Evolutionary conservation across 2,797 vertebrate species (phyloP).

Genomic region (Staurois parvus): DNA sequence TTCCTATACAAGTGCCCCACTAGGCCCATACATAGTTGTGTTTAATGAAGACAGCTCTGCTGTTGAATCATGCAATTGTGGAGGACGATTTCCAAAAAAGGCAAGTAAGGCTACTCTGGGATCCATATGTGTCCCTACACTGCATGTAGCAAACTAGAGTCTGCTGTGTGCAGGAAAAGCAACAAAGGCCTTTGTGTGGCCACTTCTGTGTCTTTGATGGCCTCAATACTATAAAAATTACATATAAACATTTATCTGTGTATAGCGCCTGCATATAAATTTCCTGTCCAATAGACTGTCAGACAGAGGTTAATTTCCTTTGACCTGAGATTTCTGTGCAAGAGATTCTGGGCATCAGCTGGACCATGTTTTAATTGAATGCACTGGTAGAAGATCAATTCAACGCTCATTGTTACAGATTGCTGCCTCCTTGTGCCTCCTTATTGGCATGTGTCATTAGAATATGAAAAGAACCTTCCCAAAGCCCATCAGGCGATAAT

Average conservation of each 20-base stretch:
- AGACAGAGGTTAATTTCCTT: slow-evolving; percentile 42
- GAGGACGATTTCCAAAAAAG: background rate
- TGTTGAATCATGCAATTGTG: background rate
- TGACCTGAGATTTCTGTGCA: slow-evolving; percentile 39
- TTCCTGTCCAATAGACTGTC: slow-evolving; percentile 34
- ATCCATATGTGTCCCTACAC: background rate
- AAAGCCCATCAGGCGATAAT: background rate
- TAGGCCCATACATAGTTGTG: background rate
- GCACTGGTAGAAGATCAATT: slow-evolving; percentile 29
- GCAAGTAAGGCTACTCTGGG: background rate
- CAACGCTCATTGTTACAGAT: slow-evolving; percentile 2
- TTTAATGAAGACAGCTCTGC: background rate
- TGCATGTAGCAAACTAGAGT: background rate
- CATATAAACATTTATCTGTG: slow-evolving; percentile 25
- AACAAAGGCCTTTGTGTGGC: slow-evolving; percentile 35
- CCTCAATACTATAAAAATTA: slow-evolving; percentile 14
- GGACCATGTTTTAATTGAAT: slow-evolving; percentile 29
- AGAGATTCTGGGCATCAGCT: slow-evolving; percentile 30
- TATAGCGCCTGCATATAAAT: slow-evolving; percentile 3
- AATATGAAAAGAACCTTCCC: background rate
- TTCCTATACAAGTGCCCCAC: background rate
- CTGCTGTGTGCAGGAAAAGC: too few relatives aligned
- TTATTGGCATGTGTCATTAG: background rate
- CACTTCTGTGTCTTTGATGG: background rate
- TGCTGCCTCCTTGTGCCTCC: background rate